Evolutionary conservation across 2,888 invertebrate genomes (phyloP), one percentile per base, ranked within the genome.

Genomic region (Luperina testacea): DNA sequence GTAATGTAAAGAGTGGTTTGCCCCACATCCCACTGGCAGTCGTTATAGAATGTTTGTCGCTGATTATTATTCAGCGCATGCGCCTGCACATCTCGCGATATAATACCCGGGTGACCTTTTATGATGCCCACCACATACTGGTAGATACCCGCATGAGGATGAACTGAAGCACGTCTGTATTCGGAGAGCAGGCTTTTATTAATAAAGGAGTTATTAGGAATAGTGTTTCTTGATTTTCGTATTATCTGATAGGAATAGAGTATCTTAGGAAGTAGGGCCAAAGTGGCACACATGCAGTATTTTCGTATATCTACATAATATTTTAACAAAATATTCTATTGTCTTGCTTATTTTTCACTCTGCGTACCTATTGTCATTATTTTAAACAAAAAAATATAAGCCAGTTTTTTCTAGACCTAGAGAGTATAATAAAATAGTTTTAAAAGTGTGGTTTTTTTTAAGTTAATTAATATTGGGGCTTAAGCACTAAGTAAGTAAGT

Each of bases 11-110:
- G 45, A 42, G n/a, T 51, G 51, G 42, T 61, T 68, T 5, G 20
- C 42, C 24, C 61, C 45, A 24, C 24, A 42, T 68, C 0, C 15
- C 42, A 48, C 20, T 32, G 64, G 24, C 32, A 45, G 72, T 53
- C 53, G 32, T 32, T 32, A 32, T 45, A n/a, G 45, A 42, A 48
- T 17, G 59, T 72, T 80, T 73, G 67, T 72, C 11, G 27, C 38
- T 71, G 32, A 81, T 81, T 82, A 82, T 53, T 75, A 81, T 82
- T 67, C 81, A 75, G 48, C 20, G 59, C 53, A 72, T 81, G 82
- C 71, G 70, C 57, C 71, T 82, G 81, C 76, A 81, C 76, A 81
- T 75, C 67, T 4, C 27, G n/a, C 38, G 69, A 27, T 24, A 63
- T 69, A 38, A 68, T 61, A 27, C 82, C 71, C 82, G 27, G 51